Percentiles rank a stretch among this genome's conserved stretches.
Evolutionary conservation across 2,797 vertebrate species (phyloP).

Genomic region (Apodemus agrarius): DNA sequence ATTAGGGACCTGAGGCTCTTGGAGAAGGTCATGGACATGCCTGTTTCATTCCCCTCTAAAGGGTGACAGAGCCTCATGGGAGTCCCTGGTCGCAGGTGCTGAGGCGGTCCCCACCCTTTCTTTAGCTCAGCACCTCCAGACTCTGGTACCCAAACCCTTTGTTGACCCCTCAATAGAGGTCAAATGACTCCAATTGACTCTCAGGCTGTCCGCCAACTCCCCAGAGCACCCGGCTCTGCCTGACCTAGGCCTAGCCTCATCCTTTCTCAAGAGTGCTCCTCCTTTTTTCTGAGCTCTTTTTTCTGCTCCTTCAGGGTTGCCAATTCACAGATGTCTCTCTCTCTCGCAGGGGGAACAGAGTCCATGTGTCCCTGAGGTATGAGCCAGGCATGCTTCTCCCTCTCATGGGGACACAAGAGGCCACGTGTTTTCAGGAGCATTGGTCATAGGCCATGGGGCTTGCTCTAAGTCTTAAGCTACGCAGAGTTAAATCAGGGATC

Average conservation of each 20-base stretch:
- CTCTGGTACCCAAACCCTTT: background rate
- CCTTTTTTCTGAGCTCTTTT: fast-evolving
- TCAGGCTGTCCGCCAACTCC: background rate
- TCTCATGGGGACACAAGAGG: background rate
- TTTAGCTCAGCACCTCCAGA: background rate
- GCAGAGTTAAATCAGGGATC: background rate
- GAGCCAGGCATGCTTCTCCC: too few species aligned
- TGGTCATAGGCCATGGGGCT: fast-evolving
- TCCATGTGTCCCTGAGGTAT: background rate
- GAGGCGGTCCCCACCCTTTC: fast-evolving
- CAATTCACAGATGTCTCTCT: background rate
- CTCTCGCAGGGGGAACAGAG: background rate
- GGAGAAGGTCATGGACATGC: background rate
- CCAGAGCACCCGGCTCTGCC: background rate
- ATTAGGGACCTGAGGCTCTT: background rate
- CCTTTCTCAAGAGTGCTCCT: background rate
- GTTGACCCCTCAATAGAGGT: too few species aligned
- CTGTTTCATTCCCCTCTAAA: background rate
- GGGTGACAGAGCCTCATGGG: too few species aligned
- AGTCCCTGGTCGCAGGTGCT: background rate
- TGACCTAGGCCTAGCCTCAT: background rate
- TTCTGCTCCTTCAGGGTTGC: background rate
- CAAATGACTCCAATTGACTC: background rate
- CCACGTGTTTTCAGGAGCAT: fast-evolving
- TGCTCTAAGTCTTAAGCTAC: fast-evolving